Percentiles rank a stretch among this genome's conserved stretches.
phyloP scores from a whole-genome alignment of 2,113 vertebrate genomes.

The Crotalus tigris region DNA sequence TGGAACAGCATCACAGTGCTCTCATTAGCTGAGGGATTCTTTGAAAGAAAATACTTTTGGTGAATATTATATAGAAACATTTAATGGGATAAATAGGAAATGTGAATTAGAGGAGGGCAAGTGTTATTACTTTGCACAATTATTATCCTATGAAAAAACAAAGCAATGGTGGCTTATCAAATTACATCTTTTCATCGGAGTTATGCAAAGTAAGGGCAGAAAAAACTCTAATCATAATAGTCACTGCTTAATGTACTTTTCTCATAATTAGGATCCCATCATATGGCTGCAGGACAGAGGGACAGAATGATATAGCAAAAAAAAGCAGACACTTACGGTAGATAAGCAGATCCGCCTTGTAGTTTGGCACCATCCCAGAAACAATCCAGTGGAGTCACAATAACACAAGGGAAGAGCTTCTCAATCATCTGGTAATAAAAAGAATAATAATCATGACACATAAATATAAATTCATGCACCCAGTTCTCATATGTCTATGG shows the following conservation, averaged over 20 bases:
- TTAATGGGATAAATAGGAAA: conserved; percentile 1
- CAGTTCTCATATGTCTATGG: background rate
- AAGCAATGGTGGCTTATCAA: background rate
- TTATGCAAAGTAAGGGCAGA: background rate
- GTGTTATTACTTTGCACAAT: background rate
- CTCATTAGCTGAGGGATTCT: background rate
- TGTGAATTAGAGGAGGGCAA: background rate
- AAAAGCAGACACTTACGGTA: conserved; percentile 84
- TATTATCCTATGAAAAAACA: background rate
- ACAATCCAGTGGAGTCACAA: conserved; percentile 96
- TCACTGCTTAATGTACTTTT: background rate
- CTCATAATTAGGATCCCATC: background rate
- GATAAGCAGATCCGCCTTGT: conserved; percentile 95
- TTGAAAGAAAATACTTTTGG: background rate
- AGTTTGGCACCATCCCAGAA: conserved; percentile 99
- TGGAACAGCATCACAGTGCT: background rate
- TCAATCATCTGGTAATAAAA: conserved; percentile 88
- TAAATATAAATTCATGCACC: background rate
- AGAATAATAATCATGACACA: background rate
- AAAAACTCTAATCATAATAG: background rate
- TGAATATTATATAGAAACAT: background rate
- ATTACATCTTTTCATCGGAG: background rate
- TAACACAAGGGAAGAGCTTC: conserved; percentile 98
- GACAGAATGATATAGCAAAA: background rate
- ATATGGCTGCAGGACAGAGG: background rate